These are phyloP conservation scores for Tonatia bakeri DNA, from an alignment of 2,113 vertebrate genomes.

Conservation along the genomic window DNA sequence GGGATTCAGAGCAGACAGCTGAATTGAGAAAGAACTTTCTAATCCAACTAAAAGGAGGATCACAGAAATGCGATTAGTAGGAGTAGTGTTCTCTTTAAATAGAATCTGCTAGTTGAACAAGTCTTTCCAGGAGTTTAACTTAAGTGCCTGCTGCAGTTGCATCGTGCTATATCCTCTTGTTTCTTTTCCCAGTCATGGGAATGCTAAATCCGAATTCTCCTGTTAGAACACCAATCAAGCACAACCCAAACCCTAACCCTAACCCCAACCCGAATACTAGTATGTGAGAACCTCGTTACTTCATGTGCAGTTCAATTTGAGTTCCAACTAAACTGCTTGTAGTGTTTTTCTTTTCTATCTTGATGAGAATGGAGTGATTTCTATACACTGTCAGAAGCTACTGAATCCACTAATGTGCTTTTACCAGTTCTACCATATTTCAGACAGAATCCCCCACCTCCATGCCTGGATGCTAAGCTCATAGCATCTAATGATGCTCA, in stretches of 20 bases:
- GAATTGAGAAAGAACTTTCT: neutral
- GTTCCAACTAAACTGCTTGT: neutral
- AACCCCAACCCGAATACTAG: neutral
- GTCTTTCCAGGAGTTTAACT: neutral
- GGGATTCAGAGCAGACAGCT: neutral
- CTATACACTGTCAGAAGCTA: neutral
- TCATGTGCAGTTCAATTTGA: neutral
- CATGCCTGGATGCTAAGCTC: neutral
- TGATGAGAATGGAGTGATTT: neutral
- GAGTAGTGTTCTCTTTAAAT: neutral
- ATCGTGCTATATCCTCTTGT: accelerated
- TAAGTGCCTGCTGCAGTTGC: neutral
- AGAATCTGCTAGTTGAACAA: neutral
- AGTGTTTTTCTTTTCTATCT: neutral
- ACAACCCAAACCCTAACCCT: neutral
- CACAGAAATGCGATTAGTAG: neutral
- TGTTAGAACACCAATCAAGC: neutral
- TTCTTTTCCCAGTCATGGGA: neutral
- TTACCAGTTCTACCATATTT: neutral
- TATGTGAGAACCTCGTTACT: neutral
- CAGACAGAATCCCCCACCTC: neutral
- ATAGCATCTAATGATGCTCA: too few species aligned
- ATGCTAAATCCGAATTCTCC: neutral
- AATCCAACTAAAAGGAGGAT: neutral
- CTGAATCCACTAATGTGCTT: neutral